A percentile compares a stretch with the other conserved stretches of the same genome.
phyloP scores from a whole-genome alignment of 64 coral and sea anemone genomes.

The Pachyseris speciosa region DNA sequence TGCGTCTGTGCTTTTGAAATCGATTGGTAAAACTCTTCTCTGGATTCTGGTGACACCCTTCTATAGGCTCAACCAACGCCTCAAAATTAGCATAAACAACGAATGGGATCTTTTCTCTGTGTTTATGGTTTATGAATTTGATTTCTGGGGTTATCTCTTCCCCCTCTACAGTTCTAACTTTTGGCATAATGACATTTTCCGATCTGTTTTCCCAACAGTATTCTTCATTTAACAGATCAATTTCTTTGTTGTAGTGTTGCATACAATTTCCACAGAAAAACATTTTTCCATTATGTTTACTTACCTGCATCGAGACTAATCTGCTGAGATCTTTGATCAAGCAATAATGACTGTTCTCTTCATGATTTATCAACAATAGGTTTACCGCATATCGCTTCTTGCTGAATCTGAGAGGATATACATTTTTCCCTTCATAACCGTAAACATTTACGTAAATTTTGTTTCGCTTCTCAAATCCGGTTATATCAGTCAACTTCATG shows the following conservation, averaged over 20 bases:
- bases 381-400: slow-evolving; percentile 10
- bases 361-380: slow-evolving; percentile 8
- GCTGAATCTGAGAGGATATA: background rate
- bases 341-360: slow-evolving; percentile 25
- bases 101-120: slow-evolving; percentile 14
- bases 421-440: slow-evolving; percentile 14
- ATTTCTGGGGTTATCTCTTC: background rate
- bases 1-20: slow-evolving; percentile 35
- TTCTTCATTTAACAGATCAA: background rate
- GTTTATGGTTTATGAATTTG: background rate
- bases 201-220: background rate
- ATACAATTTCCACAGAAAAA: background rate
- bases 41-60: too few relatives aligned
- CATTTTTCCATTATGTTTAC: slow-evolving; percentile 19
- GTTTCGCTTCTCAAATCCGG: slow-evolving; percentile 36
- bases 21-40: slow-evolving; percentile 22
- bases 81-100: slow-evolving; percentile 50
- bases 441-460: background rate
- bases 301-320: slow-evolving; percentile 21
- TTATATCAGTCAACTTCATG: background rate
- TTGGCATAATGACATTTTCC: too few relatives aligned
- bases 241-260: background rate
- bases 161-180: background rate
- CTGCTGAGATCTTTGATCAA: slow-evolving; percentile 34
- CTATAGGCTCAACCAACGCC: background rate